Conservation (phyloP, 2,888 invertebrate genomes). For the Pharmacophagus antenor region DNA sequence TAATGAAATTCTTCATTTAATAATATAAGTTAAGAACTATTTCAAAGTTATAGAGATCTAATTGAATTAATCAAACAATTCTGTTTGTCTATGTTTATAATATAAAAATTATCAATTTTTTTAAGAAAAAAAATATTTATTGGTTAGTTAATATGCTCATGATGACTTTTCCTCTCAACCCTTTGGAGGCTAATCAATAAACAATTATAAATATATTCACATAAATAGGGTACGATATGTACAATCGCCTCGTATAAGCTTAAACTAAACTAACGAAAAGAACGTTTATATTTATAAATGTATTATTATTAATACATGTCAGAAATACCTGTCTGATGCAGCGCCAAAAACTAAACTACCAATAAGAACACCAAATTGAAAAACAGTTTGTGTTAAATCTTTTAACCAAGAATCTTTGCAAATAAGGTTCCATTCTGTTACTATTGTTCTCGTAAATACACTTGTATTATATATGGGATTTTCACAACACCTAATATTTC, state of each 20-base stretch:
- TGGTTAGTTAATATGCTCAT: not conserved
- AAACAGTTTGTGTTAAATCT: slow-evolving; percentile 85
- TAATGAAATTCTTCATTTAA: not conserved
- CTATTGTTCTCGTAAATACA: slow-evolving; percentile 84
- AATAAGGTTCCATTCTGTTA: slow-evolving; percentile 87
- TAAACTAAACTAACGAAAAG: not conserved
- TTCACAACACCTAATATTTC: slow-evolving; percentile 67
- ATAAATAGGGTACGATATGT: too few species aligned
- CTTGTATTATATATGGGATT: slow-evolving; percentile 81
- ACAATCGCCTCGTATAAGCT: too few species aligned
- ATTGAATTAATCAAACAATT: not conserved
- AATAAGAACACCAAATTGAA: slow-evolving; percentile 86
- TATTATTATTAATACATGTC: not conserved
- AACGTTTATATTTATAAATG: too few species aligned
- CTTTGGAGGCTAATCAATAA: not conserved
- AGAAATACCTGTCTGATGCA: slow-evolving; percentile 83
- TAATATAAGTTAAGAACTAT: too few species aligned
- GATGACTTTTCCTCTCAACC: not conserved
- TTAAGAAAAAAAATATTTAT: not conserved
- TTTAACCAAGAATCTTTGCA: slow-evolving; percentile 83
- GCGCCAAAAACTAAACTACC: slow-evolving; percentile 87
- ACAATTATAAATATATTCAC: too few species aligned
- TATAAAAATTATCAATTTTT: too few species aligned
- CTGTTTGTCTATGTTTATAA: not conserved
- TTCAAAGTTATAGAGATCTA: too few species aligned